Conservation (phyloP, 2,888 invertebrate genomes). For the Mimumesa dahlbomi region DNA sequence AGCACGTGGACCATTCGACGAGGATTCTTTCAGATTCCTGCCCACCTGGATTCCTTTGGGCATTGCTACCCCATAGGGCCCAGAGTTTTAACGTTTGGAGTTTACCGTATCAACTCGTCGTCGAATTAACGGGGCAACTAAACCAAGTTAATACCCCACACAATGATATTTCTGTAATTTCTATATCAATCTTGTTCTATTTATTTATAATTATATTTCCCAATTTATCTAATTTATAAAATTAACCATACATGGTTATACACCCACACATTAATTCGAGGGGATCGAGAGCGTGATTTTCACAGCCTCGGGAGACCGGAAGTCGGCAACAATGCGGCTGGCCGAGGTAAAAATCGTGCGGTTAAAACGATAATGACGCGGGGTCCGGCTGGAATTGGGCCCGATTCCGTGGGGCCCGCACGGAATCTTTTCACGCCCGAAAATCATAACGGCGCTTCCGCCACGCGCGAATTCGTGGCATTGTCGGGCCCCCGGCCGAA, state of each 20-base stretch:
- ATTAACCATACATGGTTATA: no score
- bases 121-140: no score
- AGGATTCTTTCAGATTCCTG: constrained; percentile 30
- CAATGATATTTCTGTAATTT: no score
- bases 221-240: no score
- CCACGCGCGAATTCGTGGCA: constrained; percentile 41
- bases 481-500: constrained; percentile 17
- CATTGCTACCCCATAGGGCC: no score
- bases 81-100: no score
- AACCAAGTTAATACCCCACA: no score
- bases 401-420: constrained; percentile 25
- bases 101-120: no score
- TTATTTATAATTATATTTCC: no score
- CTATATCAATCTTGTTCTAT: no score
- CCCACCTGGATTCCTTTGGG: no score
- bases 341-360: constrained; percentile 14
- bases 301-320: no score
- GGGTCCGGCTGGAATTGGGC: constrained; percentile 18
- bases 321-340: constrained; percentile 36
- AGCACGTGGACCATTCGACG: constrained; percentile 17
- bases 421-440: constrained; percentile 55
- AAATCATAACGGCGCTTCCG: constrained; percentile 50
- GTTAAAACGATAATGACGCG: constrained; percentile 33
- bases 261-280: neutral
- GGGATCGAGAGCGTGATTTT: neutral